Evolutionary conservation across 30 jellyfish, hydroid and myxozoan species (phyloP).

Genomic region (Sanderia malayensis): DNA sequence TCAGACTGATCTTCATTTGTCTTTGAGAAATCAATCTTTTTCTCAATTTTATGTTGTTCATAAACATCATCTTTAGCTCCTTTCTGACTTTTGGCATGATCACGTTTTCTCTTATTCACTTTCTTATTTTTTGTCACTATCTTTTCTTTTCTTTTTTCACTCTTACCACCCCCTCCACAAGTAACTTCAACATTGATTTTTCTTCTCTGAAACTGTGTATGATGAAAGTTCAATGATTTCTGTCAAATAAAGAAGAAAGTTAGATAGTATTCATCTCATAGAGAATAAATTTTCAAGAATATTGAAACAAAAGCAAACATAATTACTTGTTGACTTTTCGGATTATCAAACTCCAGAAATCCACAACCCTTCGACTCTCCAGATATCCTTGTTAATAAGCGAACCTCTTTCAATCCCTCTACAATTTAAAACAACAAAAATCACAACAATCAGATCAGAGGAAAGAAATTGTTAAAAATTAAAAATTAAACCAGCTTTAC

Average conservation of each 20-base stretch:
- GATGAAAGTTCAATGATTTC: neutral
- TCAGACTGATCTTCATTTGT: neutral
- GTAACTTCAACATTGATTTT: conserved; percentile 8
- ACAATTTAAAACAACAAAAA: neutral
- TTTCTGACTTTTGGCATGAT: too few species aligned
- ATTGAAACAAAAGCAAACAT: too few species aligned
- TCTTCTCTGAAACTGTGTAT: neutral
- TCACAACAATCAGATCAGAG: too few species aligned
- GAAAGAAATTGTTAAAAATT: too few species aligned
- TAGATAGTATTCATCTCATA: too few species aligned
- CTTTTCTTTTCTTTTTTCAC: conserved; percentile 2
- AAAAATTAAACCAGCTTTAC: neutral
- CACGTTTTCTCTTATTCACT: neutral
- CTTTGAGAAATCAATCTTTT: neutral
- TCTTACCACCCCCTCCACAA: conserved; percentile 2
- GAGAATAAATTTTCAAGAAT: too few species aligned
- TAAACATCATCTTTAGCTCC: neutral
- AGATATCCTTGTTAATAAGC: neutral
- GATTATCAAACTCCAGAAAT: neutral
- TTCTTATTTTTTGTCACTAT: neutral
- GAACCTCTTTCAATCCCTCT: neutral
- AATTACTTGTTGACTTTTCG: neutral
- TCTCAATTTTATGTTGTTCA: too few species aligned
- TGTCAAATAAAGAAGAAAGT: neutral
- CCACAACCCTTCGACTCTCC: conserved; percentile 8